Evolutionary conservation across 2,113 vertebrate genomes (phyloP).

Genomic region (Lutjanus erythropterus): DNA sequence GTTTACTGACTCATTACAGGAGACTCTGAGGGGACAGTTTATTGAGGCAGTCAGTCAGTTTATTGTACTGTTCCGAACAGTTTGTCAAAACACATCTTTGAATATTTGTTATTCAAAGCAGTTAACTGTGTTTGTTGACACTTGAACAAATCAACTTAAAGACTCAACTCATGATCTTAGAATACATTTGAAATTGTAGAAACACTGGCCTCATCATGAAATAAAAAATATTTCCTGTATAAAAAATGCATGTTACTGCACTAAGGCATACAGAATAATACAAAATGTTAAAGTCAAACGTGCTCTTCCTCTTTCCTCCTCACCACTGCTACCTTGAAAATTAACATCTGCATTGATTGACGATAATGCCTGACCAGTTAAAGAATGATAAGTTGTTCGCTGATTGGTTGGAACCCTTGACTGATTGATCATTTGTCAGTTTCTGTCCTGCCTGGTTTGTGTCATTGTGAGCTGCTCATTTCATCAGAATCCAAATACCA

Average conservation of each 20-base stretch:
- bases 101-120: background rate
- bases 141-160: background rate
- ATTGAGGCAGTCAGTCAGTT: background rate
- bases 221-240: conserved; percentile 20
- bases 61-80: conserved; percentile 10
- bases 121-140: conserved; percentile 1
- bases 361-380: background rate
- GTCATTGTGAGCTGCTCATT: background rate
- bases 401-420: background rate
- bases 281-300: no score
- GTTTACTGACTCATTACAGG: background rate
- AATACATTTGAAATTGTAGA: background rate
- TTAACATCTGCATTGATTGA: background rate
- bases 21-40: background rate
- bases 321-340: background rate
- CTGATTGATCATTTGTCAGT: background rate
- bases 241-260: no score
- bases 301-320: background rate
- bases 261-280: background rate
- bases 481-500: no score
- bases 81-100: background rate
- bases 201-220: conserved; percentile 2
- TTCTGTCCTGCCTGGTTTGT: background rate
- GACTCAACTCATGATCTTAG: background rate
- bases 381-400: no score